Base-by-base conservation (phyloP, 2,888 invertebrate genomes). In the Onchidella celtica region DNA sequence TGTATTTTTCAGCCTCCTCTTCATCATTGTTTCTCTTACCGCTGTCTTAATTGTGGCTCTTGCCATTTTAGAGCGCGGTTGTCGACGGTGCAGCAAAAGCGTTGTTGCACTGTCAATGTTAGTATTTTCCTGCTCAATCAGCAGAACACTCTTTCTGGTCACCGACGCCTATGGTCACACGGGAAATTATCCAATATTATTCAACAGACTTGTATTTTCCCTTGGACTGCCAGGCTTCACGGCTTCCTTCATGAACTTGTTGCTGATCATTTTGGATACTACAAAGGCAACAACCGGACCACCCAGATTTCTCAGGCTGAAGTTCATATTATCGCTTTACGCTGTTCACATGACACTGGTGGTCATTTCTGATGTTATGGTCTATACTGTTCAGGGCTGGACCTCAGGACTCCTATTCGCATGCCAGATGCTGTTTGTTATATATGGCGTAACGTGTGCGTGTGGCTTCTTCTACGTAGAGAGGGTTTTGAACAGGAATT, bases 271-370 rank as follows among this genome's bases (percentile, higher is more conserved):
- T 11, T 75, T 90, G 55, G 90, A 90, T 73, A 88, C 89, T 0
- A 90, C 90, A 6, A 89, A 87, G 72, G 87, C 89, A 87, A 85
- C 88, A 14, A 80, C 89, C 3, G 88, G 86, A 29, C 89, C 89
- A 34, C 89, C 89, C 40, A 79, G 82, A 57, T 89, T 89, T 72
- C 88, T 88, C 80, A 87, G 86, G 70, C 73, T 89, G 36, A 76
- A 85, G 24, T 85, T 86, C 9, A 85, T 90, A 21, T 34, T 86
- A 38, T 75, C 76, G 24, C 83, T 89, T 59, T 88, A 88, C 6
- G 82, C 81, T 11, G 68, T 85, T 36, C 89, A 90, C 79, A 84
- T 89, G 75, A 55, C 78, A 1, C 77, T 89, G 9, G 88, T 89
- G 36, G 55, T 87, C 11, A 57, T 82, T 11, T 73, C 87, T 1